phyloP scores from a whole-genome alignment of 1,140 invertebrate species.

The Drosophila nasuta region DNA sequence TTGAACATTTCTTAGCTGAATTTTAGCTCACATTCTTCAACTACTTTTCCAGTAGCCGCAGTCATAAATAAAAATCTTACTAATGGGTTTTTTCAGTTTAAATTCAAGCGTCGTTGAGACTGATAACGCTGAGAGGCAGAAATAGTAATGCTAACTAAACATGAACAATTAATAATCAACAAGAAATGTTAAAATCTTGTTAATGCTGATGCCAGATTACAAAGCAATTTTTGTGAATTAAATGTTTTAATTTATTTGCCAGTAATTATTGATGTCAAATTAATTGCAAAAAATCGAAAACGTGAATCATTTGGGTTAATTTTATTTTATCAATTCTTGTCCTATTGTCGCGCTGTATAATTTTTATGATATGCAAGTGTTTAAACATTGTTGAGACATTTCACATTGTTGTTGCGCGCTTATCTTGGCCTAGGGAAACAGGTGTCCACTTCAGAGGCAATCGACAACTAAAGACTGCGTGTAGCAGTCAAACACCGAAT shows the following conservation, averaged over 20 bases:
- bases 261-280: neutral
- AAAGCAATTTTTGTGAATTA: neutral
- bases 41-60: too few relatives aligned
- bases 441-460: slow-evolving; percentile 52
- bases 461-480: slow-evolving; percentile 9
- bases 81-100: too few relatives aligned
- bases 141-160: too few relatives aligned
- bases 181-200: neutral
- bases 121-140: too few relatives aligned
- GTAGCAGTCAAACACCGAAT: neutral
- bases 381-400: slow-evolving; percentile 27
- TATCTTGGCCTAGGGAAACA: slow-evolving; percentile 21
- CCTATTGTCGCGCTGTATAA: slow-evolving; percentile 21
- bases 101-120: too few relatives aligned
- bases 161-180: neutral
- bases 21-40: too few relatives aligned
- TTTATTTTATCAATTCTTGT: neutral
- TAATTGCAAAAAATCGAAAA: too few relatives aligned
- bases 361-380: slow-evolving; percentile 54
- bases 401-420: neutral
- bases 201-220: neutral
- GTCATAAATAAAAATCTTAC: too few relatives aligned
- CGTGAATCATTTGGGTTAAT: too few relatives aligned
- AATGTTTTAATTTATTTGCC: neutral
- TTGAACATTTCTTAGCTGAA: too few relatives aligned